Percentiles rank a stretch among this genome's conserved stretches.
Evolutionary conservation across 2,113 vertebrate genomes (phyloP).

Genomic region (Seriola rivoliana): DNA sequence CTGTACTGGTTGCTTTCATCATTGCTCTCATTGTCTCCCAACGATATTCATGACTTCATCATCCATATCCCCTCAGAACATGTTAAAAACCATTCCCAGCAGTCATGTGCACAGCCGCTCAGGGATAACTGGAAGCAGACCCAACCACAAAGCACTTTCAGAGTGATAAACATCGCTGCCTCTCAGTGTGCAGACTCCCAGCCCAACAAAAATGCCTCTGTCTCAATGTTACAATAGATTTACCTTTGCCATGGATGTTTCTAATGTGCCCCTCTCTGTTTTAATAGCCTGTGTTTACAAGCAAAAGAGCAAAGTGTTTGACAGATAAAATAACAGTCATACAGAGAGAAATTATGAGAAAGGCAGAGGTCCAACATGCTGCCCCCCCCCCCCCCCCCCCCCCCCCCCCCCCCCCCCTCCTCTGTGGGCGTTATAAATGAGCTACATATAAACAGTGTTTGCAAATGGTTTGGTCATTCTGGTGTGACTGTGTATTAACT

Average conservation of each 20-base stretch:
- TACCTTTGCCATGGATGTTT: not conserved
- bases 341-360: constrained; percentile 10
- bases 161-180: constrained; percentile 40
- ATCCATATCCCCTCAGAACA: constrained; percentile 16
- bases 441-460: constrained; percentile 8
- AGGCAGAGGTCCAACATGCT: constrained; percentile 21
- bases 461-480: constrained; percentile 12
- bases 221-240: constrained; percentile 14
- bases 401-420: constrained; percentile 11
- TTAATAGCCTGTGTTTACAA: not conserved
- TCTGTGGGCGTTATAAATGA: constrained; percentile 32
- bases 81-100: constrained; percentile 26
- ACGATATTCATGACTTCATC: constrained; percentile 9
- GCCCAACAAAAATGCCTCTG: constrained; percentile 21
- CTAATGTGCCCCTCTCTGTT: not conserved
- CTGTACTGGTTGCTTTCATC: not conserved
- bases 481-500: constrained; percentile 11
- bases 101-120: constrained; percentile 27
- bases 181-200: constrained; percentile 32
- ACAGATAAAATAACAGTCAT: constrained; percentile 28
- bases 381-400: constrained; percentile 28
- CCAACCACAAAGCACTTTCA: constrained; percentile 35
- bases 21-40: constrained; percentile 6
- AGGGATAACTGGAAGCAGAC: constrained; percentile 73
- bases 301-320: constrained; percentile 22